Conservation (phyloP, 2,888 invertebrate genomes). For the Penaeus monodon region DNA sequence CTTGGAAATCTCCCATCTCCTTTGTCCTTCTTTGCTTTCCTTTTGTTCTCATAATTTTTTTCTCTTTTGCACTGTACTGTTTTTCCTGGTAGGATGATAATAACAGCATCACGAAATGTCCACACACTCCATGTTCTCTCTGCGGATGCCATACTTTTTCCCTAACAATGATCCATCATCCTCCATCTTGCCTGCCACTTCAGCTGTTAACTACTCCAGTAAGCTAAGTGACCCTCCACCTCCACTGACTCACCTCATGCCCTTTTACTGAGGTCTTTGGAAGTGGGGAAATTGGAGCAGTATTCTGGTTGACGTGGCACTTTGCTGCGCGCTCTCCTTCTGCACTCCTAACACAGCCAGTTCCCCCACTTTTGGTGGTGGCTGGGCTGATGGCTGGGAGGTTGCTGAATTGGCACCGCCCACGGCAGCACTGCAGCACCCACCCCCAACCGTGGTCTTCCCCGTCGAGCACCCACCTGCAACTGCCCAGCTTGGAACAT, state of each 20-base stretch:
- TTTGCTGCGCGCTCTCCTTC: conserved; percentile 26
- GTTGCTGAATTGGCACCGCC: conserved; percentile 47
- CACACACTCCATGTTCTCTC: too few species aligned
- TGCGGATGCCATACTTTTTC: too few species aligned
- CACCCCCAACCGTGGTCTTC: conserved; percentile 56
- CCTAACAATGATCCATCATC: too few species aligned
- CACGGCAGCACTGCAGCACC: conserved; percentile 37
- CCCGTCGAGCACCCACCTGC: conserved; percentile 41
- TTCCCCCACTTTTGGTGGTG: conserved; percentile 42
- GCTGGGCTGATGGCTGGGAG: conserved; percentile 32
- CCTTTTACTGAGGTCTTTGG: conserved; percentile 47
- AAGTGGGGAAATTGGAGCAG: conserved; percentile 11
- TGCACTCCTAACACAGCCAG: conserved; percentile 30
- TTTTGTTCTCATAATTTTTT: too few species aligned
- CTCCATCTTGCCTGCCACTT: too few species aligned
- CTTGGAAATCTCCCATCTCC: too few species aligned
- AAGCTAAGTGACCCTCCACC: too few species aligned
- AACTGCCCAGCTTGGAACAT: conserved; percentile 33
- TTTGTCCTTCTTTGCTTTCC: too few species aligned
- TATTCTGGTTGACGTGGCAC: conserved; percentile 10
- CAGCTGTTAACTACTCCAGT: too few species aligned
- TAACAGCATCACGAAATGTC: too few species aligned
- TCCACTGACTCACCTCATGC: conserved; percentile 42
- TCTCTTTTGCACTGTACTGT: too few species aligned
- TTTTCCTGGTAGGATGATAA: too few species aligned